Conservation (phyloP, 1,140 invertebrate genomes). For the Monomorium pharaonis region DNA sequence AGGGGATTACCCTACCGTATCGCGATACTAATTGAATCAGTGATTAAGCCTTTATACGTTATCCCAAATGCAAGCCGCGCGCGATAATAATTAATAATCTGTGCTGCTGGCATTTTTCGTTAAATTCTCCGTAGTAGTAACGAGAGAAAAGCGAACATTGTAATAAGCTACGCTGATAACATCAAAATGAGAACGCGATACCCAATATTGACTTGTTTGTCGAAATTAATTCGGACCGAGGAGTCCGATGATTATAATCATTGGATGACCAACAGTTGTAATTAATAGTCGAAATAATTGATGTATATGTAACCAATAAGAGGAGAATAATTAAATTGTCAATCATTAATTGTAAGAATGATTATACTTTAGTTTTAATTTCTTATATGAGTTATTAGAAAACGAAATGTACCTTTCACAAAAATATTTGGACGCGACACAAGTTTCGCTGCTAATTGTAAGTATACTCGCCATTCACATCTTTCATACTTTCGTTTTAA, state of each 20-base stretch:
- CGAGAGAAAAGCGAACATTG: not conserved
- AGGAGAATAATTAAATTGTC: not conserved
- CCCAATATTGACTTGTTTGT: not conserved
- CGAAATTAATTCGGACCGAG: slow-evolving; percentile 9
- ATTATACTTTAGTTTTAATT: not conserved
- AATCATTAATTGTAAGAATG: not conserved
- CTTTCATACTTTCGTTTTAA: not conserved
- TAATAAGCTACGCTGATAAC: not conserved
- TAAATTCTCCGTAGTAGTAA: not conserved
- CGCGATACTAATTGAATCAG: slow-evolving; percentile 23
- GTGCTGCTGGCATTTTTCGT: not conserved
- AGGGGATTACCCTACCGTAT: not conserved
- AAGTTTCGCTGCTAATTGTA: not conserved
- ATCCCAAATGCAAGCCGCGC: not conserved
- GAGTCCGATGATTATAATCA: not conserved
- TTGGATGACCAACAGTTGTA: not conserved
- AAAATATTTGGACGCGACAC: too few species aligned
- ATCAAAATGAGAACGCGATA: not conserved
- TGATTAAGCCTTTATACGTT: slow-evolving; percentile 14
- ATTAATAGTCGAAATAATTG: not conserved
- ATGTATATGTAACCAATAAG: not conserved
- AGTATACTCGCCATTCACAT: not conserved
- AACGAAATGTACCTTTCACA: not conserved
- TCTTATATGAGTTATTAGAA: not conserved
- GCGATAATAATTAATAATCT: slow-evolving; percentile 10